phyloP scores from a whole-genome alignment of 1,140 invertebrate genomes.

The Brachionus calyciflorus region DNA sequence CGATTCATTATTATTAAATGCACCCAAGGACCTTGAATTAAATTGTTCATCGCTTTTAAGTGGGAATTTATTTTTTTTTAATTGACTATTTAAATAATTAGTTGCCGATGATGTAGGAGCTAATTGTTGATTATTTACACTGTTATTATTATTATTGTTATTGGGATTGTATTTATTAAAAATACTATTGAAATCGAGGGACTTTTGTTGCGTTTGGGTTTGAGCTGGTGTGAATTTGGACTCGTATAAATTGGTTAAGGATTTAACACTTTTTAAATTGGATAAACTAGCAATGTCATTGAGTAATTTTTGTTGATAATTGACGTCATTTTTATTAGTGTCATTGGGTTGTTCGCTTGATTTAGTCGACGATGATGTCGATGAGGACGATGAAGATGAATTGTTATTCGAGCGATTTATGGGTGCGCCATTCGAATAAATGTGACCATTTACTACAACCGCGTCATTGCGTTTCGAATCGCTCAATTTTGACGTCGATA shows the following conservation, averaged over 20 bases:
- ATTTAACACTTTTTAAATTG: constrained; percentile 46
- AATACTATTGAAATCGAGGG: constrained; percentile 5
- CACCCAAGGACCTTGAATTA: constrained; percentile 3
- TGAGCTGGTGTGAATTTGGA: not conserved
- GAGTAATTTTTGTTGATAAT: not conserved
- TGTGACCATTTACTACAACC: not conserved
- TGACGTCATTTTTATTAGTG: not conserved
- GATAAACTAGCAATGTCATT: constrained; percentile 33
- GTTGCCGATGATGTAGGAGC: no score
- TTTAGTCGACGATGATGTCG: not conserved
- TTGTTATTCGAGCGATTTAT: not conserved
- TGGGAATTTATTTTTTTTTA: no score
- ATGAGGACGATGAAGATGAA: not conserved
- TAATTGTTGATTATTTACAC: no score
- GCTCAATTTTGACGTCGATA: no score
- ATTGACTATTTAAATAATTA: no score
- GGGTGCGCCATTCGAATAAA: not conserved
- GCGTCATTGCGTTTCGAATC: not conserved
- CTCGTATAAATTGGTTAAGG: constrained; percentile 41
- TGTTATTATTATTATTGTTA: no score
- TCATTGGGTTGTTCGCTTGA: not conserved
- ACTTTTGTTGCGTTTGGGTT: not conserved
- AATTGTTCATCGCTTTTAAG: not conserved
- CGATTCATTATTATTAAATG: not conserved
- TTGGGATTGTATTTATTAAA: constrained; percentile 37